These are phyloP conservation scores for Encarsia formosa DNA, from an alignment of 2,888 invertebrate genomes.

Conservation along the genomic window DNA sequence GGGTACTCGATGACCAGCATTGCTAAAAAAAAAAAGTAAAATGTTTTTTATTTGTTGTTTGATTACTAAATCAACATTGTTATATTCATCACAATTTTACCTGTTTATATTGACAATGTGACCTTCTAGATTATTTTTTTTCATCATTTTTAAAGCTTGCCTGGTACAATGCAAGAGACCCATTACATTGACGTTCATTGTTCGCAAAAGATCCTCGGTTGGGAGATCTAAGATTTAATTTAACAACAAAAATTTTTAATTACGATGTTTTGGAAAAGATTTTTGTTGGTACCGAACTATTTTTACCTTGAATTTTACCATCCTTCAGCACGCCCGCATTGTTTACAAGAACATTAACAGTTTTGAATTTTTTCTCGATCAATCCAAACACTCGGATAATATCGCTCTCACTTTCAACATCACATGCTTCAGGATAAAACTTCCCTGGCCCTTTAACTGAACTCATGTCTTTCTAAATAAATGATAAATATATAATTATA, in stretches of 20 bases:
- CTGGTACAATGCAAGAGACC: conserved; percentile 37
- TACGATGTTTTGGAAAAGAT: neutral
- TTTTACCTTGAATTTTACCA: conserved; percentile 3
- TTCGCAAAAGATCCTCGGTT: conserved; percentile 12
- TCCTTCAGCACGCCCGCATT: conserved; percentile 41
- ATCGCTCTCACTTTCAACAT: conserved; percentile 41
- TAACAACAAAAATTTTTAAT: neutral
- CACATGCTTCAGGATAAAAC: conserved; percentile 41
- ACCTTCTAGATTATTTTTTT: conserved; percentile 32
- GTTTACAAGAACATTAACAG: conserved; percentile 45
- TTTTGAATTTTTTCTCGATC: conserved; percentile 41
- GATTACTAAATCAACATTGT: neutral
- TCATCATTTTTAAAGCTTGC: conserved; percentile 35
- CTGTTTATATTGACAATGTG: conserved; percentile 38
- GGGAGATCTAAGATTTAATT: neutral
- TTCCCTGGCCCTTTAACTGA: conserved; percentile 31
- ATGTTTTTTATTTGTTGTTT: neutral
- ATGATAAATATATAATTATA: neutral
- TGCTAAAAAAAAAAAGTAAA: conserved; percentile 31
- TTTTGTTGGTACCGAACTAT: neutral
- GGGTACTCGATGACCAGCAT: conserved; percentile 51
- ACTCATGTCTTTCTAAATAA: conserved; percentile 2
- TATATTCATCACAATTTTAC: conserved; percentile 19
- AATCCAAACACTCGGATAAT: conserved; percentile 40
- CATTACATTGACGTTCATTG: conserved; percentile 35